Conservation (phyloP, 2,888 invertebrate genomes). For the Eupithecia dodoneata region DNA sequence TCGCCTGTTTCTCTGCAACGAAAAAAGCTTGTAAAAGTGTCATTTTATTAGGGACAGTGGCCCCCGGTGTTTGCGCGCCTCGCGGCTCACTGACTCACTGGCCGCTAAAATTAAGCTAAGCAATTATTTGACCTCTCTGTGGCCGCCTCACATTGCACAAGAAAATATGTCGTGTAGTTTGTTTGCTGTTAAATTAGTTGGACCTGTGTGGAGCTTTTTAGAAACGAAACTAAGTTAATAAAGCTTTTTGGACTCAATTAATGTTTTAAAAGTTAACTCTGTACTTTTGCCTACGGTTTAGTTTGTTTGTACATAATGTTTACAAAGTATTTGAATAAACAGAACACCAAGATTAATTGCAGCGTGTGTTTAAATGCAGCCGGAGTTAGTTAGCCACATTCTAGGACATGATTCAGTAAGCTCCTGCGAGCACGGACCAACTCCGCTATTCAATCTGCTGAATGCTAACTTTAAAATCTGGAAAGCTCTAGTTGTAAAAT, state of each 20-base stretch:
- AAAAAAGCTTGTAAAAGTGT: constrained; percentile 20
- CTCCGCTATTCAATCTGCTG: not conserved
- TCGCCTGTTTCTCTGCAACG: not conserved
- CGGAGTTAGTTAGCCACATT: not conserved
- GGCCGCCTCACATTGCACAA: constrained; percentile 25
- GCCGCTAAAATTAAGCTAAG: constrained; percentile 35
- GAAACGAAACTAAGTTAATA: constrained; percentile 8
- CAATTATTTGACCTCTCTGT: constrained; percentile 35
- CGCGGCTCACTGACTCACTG: constrained; percentile 32
- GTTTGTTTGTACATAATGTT: not conserved
- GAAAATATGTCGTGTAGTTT: constrained; percentile 22
- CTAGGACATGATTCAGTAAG: not conserved
- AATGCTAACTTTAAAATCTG: not conserved
- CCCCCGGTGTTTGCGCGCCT: constrained; percentile 20
- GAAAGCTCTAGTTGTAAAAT: not conserved
- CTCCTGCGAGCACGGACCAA: not conserved
- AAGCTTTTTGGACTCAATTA: constrained; percentile 8
- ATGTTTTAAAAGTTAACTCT: not conserved
- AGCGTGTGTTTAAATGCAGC: not conserved
- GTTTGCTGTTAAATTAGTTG: constrained; percentile 22
- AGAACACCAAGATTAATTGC: too few species aligned
- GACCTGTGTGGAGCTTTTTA: constrained; percentile 10
- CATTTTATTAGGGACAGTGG: constrained; percentile 17
- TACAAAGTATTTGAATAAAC: not conserved
- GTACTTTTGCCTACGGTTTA: not conserved